These are phyloP conservation scores for Protonemura montana DNA, from an alignment of 2,888 invertebrate genomes.

Conservation along the genomic window DNA sequence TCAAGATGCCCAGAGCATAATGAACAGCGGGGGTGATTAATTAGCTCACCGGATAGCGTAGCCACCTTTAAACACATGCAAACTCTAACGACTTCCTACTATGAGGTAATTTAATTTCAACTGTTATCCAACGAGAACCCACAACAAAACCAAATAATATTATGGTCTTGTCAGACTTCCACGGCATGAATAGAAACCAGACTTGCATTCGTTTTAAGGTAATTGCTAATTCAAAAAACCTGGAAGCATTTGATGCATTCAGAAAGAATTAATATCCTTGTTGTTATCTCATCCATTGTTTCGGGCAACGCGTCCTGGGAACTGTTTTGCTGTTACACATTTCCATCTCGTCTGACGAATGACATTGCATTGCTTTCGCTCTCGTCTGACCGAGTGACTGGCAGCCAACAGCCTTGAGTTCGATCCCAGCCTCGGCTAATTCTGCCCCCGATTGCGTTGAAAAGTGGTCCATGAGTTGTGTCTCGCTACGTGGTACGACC, in stretches of 20 bases:
- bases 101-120: not conserved
- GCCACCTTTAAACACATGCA: not conserved
- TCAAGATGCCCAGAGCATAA: not conserved
- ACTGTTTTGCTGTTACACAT: not conserved
- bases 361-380: not conserved
- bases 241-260: not conserved
- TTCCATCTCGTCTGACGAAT: not conserved
- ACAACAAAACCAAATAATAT: not conserved
- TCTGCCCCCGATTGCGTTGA: not conserved
- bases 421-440: not conserved
- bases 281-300: not conserved
- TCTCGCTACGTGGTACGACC: too few relatives aligned
- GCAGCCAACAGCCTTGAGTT: not conserved
- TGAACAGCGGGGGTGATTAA: not conserved
- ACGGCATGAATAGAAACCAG: not conserved
- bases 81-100: not conserved
- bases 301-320: not conserved
- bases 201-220: not conserved
- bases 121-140: not conserved
- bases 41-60: not conserved
- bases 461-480: too few relatives aligned
- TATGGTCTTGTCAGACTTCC: not conserved
- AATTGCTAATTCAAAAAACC: not conserved
- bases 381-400: not conserved
- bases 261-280: not conserved